Percentiles rank a stretch among this genome's conserved stretches.
These are phyloP conservation scores for Pimpla rufipes DNA, from an alignment of 2,888 invertebrate genomes.

Conservation along the genomic window DNA sequence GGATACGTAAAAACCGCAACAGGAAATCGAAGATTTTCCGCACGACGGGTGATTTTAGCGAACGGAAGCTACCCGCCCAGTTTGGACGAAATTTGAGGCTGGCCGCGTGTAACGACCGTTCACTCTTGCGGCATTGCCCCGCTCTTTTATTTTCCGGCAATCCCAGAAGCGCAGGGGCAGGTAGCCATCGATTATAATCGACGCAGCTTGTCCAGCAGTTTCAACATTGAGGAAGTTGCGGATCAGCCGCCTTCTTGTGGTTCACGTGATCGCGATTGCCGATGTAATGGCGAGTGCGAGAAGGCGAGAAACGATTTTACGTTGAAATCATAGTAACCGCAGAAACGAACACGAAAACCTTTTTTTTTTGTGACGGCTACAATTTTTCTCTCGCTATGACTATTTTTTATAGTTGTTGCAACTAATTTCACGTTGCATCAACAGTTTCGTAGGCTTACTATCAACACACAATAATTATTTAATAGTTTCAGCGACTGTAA, in stretches of 20 bases:
- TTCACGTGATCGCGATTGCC: conserved; percentile 1
- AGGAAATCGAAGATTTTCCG: conserved; percentile 30
- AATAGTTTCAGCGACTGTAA: no score
- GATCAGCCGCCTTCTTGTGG: not conserved
- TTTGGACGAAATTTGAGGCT: conserved; percentile 15
- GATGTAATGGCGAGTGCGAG: not conserved
- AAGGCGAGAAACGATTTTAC: not conserved
- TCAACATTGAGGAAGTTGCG: conserved; percentile 52
- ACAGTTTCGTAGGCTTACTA: no score
- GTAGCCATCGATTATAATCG: conserved; percentile 51
- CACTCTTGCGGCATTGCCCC: conserved; percentile 57
- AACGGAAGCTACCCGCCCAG: conserved; percentile 53
- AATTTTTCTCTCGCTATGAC: no score
- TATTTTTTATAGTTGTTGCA: no score
- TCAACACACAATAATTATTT: no score
- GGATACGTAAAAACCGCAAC: no score
- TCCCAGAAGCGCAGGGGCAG: not conserved
- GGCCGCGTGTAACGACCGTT: conserved; percentile 53
- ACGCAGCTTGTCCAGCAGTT: conserved; percentile 22
- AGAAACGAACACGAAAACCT: not conserved
- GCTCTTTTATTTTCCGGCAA: conserved; percentile 42
- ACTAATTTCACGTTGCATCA: no score
- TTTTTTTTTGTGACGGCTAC: not conserved
- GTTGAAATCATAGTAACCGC: not conserved
- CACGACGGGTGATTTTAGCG: conserved; percentile 25